Evolutionary conservation across 2,113 vertebrate genomes (phyloP).

Genomic region (Crotalus tigris): DNA sequence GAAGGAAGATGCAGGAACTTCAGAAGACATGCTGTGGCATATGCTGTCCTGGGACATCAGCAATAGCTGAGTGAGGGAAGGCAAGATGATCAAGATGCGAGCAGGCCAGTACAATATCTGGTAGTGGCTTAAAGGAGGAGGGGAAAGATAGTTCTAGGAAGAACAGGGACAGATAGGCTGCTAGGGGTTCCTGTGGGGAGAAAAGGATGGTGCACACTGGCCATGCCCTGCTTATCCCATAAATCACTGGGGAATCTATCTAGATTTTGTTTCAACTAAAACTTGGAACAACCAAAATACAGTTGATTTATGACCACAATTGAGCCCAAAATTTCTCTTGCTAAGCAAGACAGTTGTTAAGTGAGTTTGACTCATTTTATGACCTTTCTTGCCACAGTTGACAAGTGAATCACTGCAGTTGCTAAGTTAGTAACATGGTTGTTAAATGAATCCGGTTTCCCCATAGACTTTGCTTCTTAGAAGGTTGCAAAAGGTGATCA

Average conservation of each 20-base stretch:
- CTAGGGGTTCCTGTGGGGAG: not conserved
- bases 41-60: not conserved
- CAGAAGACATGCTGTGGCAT: not conserved
- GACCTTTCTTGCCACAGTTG: not conserved
- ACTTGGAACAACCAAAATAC: not conserved
- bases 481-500: too few species aligned
- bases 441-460: too few species aligned
- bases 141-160: not conserved
- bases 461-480: too few species aligned
- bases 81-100: not conserved
- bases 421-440: too few species aligned
- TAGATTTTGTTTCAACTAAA: not conserved
- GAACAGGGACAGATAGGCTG: not conserved
- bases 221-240: not conserved
- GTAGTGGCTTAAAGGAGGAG: not conserved
- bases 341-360: not conserved
- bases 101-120: not conserved
- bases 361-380: not conserved
- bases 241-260: not conserved
- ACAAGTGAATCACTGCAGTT: not conserved
- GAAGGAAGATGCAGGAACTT: not conserved
- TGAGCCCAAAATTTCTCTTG: not conserved
- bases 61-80: not conserved
- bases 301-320: not conserved
- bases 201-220: not conserved